Conservation (phyloP, 2,888 invertebrate species). For the Thecocarcelia acutangulata region DNA sequence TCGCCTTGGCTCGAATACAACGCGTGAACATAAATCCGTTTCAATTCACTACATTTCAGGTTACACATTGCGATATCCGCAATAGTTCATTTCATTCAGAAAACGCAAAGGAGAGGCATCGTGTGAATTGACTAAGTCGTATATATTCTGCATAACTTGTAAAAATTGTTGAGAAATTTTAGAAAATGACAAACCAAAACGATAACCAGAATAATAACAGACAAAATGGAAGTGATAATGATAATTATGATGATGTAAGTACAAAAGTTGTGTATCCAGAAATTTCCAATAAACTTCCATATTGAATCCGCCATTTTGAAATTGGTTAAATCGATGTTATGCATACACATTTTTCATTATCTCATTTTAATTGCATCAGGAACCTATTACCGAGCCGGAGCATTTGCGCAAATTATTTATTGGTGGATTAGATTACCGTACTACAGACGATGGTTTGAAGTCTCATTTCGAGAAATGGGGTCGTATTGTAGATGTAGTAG, state of each 20-base stretch:
- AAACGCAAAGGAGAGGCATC: neutral
- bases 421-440: constrained; percentile 96
- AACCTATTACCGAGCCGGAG: constrained; percentile 83
- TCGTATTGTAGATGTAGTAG: constrained; percentile 96
- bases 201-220: constrained; percentile 67
- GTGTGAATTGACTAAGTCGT: neutral
- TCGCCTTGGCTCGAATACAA: neutral
- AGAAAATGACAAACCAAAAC: constrained; percentile 56
- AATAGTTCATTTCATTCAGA: constrained; percentile 30
- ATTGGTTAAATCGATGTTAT: constrained; percentile 48
- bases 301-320: constrained; percentile 65
- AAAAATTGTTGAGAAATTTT: constrained; percentile 7
- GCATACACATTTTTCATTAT: constrained; percentile 29
- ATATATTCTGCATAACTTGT: neutral
- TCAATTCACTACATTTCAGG: neutral
- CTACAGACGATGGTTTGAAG: constrained; percentile 94
- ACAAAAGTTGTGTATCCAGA: constrained; percentile 39
- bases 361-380: constrained; percentile 47
- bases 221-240: constrained; percentile 67
- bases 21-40: constrained; percentile 10
- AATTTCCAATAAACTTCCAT: constrained; percentile 21
- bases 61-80: constrained; percentile 8
- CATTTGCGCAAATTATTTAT: constrained; percentile 95
- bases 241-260: constrained; percentile 69
- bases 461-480: constrained; percentile 98